Evolutionary conservation across 2,888 invertebrate genomes (phyloP).

Genomic region (Brachynemurus nebulosus): DNA sequence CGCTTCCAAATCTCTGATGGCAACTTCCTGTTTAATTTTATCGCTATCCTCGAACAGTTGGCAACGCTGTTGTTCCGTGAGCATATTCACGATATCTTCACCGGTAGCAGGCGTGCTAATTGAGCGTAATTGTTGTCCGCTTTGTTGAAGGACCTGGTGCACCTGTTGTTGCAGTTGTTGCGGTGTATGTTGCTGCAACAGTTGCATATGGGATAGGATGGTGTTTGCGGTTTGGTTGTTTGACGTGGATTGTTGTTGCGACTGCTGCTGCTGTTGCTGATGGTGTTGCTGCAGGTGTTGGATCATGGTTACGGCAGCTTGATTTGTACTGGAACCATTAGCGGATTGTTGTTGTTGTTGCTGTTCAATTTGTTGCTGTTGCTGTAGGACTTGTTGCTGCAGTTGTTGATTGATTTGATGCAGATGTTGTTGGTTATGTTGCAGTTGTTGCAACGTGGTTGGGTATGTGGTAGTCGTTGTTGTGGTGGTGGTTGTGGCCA

Average conservation of each 20-base stretch:
- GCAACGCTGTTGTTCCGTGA: constrained; percentile 18
- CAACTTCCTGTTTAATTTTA: constrained; percentile 20
- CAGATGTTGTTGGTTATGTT: constrained; percentile 29
- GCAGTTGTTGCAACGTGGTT: constrained; percentile 23
- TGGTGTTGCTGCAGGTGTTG: constrained; percentile 29
- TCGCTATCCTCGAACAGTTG: constrained; percentile 16
- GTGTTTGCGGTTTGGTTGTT: constrained; percentile 13
- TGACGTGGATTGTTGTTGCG: constrained; percentile 17
- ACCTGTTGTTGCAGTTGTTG: constrained; percentile 20
- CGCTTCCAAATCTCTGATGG: constrained; percentile 19
- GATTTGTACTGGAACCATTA: constrained; percentile 19
- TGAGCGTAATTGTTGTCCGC: constrained; percentile 32
- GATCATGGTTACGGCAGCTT: constrained; percentile 23
- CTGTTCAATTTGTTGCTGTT: constrained; percentile 27
- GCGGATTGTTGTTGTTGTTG: constrained; percentile 18
- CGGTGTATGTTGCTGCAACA: constrained; percentile 14
- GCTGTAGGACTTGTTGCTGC: constrained; percentile 34
- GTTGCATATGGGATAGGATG: constrained; percentile 8
- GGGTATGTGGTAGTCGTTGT: constrained; percentile 32
- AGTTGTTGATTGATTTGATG: no score
- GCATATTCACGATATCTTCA: constrained; percentile 15
- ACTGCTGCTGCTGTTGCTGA: constrained; percentile 20
- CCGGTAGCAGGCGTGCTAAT: constrained; percentile 31
- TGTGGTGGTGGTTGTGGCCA: constrained; percentile 37
- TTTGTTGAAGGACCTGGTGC: constrained; percentile 25